Evolutionary conservation across 2,113 vertebrate species (phyloP), one percentile per base, ranked within the genome.

Genomic region (Heloderma charlesbogerti): DNA sequence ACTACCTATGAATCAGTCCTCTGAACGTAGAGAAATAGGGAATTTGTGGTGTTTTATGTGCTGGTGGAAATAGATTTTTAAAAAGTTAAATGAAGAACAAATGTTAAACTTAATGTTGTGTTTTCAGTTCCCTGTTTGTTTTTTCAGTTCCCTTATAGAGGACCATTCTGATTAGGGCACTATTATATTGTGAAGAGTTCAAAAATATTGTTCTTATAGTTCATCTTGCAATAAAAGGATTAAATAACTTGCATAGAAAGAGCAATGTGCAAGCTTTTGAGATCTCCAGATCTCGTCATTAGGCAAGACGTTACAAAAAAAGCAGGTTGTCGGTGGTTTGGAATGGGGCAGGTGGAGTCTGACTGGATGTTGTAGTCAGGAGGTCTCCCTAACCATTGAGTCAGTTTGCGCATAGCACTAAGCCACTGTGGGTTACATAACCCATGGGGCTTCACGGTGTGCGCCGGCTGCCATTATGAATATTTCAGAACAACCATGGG

Each of bases 41-140:
- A 20, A 27, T 2, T 63, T 20, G 60, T 51, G 45, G 78, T 25
- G 10, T 51, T 80, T 13, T 80, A 51, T 80, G 78, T 18, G 29
- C 48, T 82, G 48, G 15, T 20, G 3, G 80, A 20, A 82, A 85
- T 34, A 72, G 88, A 18, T 43, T 90, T 31, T 0, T 37, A 92
- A 84, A 43, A 48, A 48, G 13, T 87, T 75, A 16, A n/a, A 93
- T 89, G 89, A 3, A 86, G 85, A 78, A 0, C 20, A 86, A 84
- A 27, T 67, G 94, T 92, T 91, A 78, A 87, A 92, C 69, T 45
- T 85, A 2, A 78, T 20, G 40, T 51, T 40, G 6, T 78, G 40
- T 45, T 78, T 43, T 43, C 57, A 27, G 12, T 67, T 66, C 3
- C 6, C 0, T 6, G 86, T 1, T 85, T 7, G 25, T 4, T 83